Evolutionary conservation across 2,888 invertebrate genomes (phyloP).

Genomic region (Lucinisca nassula): DNA sequence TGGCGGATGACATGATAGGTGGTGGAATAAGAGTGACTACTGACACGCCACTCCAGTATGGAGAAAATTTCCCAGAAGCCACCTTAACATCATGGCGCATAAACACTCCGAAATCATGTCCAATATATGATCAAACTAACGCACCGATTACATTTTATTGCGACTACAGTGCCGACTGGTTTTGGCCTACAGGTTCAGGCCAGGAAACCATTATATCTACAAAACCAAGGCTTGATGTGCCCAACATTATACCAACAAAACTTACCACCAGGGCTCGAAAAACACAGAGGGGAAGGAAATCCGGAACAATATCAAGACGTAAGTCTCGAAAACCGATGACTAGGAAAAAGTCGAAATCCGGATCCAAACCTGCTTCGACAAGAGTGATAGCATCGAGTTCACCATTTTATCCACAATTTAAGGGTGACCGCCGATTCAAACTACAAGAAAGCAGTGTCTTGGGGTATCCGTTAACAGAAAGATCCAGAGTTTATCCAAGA

Average conservation of each 20-base stretch:
- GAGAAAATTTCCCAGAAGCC: constrained; percentile 44
- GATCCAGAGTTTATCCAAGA: no score
- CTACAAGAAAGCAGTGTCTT: no score
- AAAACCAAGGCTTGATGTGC: no score
- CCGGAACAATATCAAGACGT: no score
- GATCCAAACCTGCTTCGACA: no score
- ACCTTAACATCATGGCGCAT: constrained; percentile 41
- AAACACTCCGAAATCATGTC: constrained; percentile 16
- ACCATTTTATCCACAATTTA: no score
- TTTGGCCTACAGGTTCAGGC: constrained; percentile 19
- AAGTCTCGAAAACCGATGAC: not conserved
- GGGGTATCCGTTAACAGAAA: no score
- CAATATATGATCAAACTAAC: constrained; percentile 13
- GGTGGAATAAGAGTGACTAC: constrained; percentile 52
- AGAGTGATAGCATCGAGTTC: no score
- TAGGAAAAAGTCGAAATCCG: no score
- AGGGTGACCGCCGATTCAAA: no score
- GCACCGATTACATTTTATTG: constrained; percentile 61
- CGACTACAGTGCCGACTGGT: constrained; percentile 50
- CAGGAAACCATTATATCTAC: not conserved
- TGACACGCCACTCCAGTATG: constrained; percentile 37
- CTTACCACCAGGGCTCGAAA: not conserved
- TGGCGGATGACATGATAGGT: not conserved
- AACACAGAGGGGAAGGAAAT: not conserved
- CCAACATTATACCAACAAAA: no score